Evolutionary conservation across 2,888 invertebrate genomes (phyloP), one percentile per base, ranked within the genome.

Genomic region (Zele albiditarsus): DNA sequence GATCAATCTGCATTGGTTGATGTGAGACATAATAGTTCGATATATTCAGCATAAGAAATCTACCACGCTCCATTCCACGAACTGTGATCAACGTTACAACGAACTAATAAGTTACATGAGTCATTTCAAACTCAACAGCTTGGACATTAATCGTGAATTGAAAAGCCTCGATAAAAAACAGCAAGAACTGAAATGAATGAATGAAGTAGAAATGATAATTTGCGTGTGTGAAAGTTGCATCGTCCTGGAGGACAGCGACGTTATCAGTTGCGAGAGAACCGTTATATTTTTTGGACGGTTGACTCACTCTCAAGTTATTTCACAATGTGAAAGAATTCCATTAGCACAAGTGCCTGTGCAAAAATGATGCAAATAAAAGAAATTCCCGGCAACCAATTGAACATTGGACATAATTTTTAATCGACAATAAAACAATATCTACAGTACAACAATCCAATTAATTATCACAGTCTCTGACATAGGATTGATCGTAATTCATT

Each of bases 11-110:
- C 53, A 20, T 53, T n/a, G 53, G n/a, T 20, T 53, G 8, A 20
- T 20, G 20, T 53, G 53, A 53, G 20, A 53, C 20, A 8, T 46
- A 46, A 23, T 5, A 12, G 38, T 38, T 46, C 25, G n/a, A 71
- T 60, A 71, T 62, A 12, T 62, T 46, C 71, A 71, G 62, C 60
- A 46, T 60, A 60, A 62, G 28, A 27, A 27, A 46, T 25, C 25
- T 38, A 68, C 16, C 23, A 53, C 23, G 1, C 23, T 69, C 38
- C 25, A 20, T 58, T 20, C 60, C 14, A 14, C 12, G 58, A 69
- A 69, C 25, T n/a, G 31, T 20, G 10, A 69, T 58, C 69, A 8
- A 33, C 31, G 33, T 16, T 33, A 57, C n/a, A 16, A 60, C 60
- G 28, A n/a, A 20, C 12, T 31, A 10, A 68, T 68, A 31, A 68